Percentiles rank a stretch among this genome's conserved stretches.
Evolutionary conservation across 2,797 vertebrate genomes (phyloP).

Genomic region (Schizopygopsis pylzovi): DNA sequence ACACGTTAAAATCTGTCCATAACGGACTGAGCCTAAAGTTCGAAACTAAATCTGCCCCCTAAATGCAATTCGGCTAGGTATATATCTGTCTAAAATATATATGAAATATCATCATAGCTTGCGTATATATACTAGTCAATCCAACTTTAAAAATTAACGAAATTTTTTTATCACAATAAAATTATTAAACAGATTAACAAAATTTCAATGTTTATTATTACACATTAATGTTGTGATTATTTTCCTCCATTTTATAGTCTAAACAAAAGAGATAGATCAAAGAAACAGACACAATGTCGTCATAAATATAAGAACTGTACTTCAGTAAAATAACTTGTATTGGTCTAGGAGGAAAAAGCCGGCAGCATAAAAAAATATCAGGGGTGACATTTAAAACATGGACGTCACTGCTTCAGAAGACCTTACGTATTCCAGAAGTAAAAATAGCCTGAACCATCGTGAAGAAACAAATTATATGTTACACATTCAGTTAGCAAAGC

Average conservation of each 20-base stretch:
- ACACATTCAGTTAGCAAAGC: neutral
- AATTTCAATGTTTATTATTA: too few relatives aligned
- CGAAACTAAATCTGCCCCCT: too few relatives aligned
- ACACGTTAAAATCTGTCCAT: too few relatives aligned
- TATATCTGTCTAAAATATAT: too few relatives aligned
- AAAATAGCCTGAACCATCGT: slow-evolving; percentile 24
- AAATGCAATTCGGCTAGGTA: too few relatives aligned
- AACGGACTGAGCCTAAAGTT: too few relatives aligned
- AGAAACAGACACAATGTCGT: neutral
- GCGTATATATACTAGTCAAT: too few relatives aligned
- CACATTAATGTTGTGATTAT: neutral
- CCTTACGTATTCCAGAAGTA: neutral
- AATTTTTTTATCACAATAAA: too few relatives aligned
- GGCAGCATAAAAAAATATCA: neutral
- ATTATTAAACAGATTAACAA: too few relatives aligned
- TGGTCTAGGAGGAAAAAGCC: neutral
- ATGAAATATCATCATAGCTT: too few relatives aligned
- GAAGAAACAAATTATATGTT: neutral
- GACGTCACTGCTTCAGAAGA: neutral
- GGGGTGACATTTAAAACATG: slow-evolving; percentile 7
- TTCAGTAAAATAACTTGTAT: neutral
- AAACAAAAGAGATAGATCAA: neutral
- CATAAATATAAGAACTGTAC: neutral
- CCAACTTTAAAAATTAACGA: too few relatives aligned
- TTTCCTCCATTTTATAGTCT: neutral